Evolutionary conservation across 2,113 vertebrate species (phyloP).

Genomic region (Myrmecobius fasciatus): DNA sequence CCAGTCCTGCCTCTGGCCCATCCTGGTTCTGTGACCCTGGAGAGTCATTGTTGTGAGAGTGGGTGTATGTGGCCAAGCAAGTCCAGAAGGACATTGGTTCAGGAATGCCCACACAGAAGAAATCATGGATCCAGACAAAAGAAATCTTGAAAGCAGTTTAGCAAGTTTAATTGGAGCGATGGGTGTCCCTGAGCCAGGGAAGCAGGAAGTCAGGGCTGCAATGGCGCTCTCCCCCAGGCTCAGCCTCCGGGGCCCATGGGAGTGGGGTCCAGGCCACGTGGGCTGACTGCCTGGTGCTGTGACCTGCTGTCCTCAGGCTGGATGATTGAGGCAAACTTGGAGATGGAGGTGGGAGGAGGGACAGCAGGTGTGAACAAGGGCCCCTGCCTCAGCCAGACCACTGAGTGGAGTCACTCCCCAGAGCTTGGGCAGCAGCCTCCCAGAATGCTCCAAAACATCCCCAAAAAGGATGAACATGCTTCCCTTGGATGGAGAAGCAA

Average conservation of each 20-base stretch:
- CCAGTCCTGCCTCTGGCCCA: background rate
- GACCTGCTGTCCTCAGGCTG: no score
- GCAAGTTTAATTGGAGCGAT: background rate
- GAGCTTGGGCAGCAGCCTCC: background rate
- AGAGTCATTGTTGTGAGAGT: background rate
- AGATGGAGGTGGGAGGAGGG: no score
- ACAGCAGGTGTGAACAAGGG: background rate
- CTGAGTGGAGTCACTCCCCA: slow-evolving; percentile 7
- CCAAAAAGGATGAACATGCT: background rate
- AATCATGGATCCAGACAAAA: background rate
- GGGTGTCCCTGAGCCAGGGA: background rate
- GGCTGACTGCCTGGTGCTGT: no score
- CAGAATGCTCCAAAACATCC: background rate
- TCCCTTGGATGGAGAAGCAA: background rate
- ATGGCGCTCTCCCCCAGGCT: slow-evolving; percentile 78
- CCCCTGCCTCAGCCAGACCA: slow-evolving; percentile 61
- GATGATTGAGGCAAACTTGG: background rate
- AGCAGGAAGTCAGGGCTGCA: background rate
- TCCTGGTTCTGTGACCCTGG: background rate
- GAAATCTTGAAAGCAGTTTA: background rate
- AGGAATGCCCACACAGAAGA: background rate
- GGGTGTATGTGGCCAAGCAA: background rate
- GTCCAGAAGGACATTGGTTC: no score
- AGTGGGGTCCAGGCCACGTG: no score
- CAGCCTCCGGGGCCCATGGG: slow-evolving; percentile 62